A percentile compares a stretch with the other conserved stretches of the same genome.
phyloP scores from a whole-genome alignment of 2,113 vertebrate species.

The Eudyptes chrysolophus region DNA sequence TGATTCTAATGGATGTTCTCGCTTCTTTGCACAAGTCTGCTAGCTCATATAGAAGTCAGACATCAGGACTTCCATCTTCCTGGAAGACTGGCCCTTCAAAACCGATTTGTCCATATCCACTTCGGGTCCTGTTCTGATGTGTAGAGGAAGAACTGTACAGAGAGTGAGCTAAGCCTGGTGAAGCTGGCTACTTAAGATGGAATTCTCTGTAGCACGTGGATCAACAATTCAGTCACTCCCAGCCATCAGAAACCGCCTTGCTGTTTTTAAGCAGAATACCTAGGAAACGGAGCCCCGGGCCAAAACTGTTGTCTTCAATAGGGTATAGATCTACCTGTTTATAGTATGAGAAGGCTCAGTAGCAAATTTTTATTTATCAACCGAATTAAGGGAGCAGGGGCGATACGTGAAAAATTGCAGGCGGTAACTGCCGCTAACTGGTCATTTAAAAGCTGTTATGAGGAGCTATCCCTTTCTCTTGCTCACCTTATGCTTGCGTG shows the following conservation, averaged over 20 bases:
- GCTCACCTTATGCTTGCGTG: fast-evolving
- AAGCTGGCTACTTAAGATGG: neutral
- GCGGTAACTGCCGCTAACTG: neutral
- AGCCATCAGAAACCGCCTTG: neutral
- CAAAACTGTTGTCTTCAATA: neutral
- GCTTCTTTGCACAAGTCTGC: neutral
- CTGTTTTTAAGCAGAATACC: neutral
- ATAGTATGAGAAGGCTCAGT: neutral
- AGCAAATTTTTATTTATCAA: neutral
- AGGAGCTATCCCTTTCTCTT: neutral
- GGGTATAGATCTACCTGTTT: neutral
- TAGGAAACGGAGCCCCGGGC: neutral
- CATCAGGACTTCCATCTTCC: neutral
- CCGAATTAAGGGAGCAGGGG: neutral
- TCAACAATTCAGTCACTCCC: neutral
- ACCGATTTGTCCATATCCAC: neutral
- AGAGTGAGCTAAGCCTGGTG: neutral
- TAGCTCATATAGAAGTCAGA: neutral
- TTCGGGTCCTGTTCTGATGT: neutral
- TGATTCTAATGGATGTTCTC: neutral
- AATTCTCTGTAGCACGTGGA: neutral
- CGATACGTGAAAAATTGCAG: neutral
- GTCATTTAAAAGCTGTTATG: neutral
- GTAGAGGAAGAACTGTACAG: neutral
- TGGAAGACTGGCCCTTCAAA: neutral